phyloP scores from a whole-genome alignment of 2,888 invertebrate species.

The Nemotelus pantherinus region DNA sequence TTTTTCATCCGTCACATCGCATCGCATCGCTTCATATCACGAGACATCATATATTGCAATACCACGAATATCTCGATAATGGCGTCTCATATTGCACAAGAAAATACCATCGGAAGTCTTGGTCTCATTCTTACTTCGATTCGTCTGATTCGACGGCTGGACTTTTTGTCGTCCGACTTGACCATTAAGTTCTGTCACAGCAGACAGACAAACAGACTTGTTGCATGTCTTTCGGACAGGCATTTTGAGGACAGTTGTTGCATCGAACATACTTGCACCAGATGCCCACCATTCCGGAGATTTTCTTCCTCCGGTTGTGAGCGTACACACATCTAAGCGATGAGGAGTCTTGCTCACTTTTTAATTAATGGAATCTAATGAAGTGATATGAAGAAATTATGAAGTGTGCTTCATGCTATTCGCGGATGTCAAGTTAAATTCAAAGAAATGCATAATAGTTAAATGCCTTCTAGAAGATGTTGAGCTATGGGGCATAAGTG shows the following conservation, averaged over 20 bases:
- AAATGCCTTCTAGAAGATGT: too few species aligned
- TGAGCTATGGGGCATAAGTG: too few species aligned
- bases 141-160: constrained; percentile 16
- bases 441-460: neutral
- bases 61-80: constrained; percentile 40
- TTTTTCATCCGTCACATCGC: constrained; percentile 42
- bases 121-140: constrained; percentile 38
- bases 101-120: constrained; percentile 42
- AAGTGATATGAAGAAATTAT: constrained; percentile 27
- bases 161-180: constrained; percentile 8
- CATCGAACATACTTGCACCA: constrained; percentile 18
- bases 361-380: constrained; percentile 43
- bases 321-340: constrained; percentile 29
- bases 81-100: constrained; percentile 45
- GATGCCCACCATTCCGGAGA: constrained; percentile 34
- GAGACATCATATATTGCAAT: constrained; percentile 44
- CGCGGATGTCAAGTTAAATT: neutral
- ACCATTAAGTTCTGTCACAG: constrained; percentile 36
- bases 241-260: constrained; percentile 38
- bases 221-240: constrained; percentile 19
- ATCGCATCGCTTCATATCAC: constrained; percentile 37
- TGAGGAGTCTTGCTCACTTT: constrained; percentile 38
- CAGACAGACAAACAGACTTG: constrained; percentile 36
- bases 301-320: constrained; percentile 2
- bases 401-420: neutral